phyloP scores from a whole-genome alignment of 2,888 invertebrate species.

The Cecidostiba fungosa region DNA sequence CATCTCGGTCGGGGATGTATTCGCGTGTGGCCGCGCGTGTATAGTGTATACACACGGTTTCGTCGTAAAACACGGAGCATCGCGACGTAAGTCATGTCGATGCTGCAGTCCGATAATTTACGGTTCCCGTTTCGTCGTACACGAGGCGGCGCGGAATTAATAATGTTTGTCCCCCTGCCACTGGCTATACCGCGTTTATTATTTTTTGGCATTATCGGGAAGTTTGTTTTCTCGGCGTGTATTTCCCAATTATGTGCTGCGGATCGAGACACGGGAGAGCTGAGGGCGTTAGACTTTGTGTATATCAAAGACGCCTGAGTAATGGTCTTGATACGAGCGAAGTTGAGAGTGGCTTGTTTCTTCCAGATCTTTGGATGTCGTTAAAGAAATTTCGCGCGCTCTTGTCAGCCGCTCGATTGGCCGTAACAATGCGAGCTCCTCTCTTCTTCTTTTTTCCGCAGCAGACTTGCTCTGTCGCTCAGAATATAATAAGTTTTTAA shows the following conservation, averaged over 20 bases:
- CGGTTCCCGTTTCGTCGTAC: constrained; percentile 23
- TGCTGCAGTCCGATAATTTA: constrained; percentile 53
- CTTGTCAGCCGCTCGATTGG: constrained; percentile 77
- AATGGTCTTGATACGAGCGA: constrained; percentile 51
- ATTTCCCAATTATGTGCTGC: constrained; percentile 53
- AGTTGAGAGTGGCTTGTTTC: constrained; percentile 37
- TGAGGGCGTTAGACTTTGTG: constrained; percentile 44
- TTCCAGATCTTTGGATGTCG: constrained; percentile 69
- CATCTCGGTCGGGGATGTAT: constrained; percentile 23
- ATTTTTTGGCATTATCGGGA: constrained; percentile 1
- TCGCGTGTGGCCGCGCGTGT: background rate
- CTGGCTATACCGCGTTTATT: background rate
- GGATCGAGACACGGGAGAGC: constrained; percentile 13
- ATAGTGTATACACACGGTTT: background rate
- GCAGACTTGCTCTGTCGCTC: constrained; percentile 16
- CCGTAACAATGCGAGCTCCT: constrained; percentile 73
- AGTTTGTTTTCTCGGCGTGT: constrained; percentile 8
- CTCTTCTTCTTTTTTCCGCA: constrained; percentile 6
- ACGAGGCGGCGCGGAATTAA: constrained; percentile 38
- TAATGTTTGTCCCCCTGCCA: constrained; percentile 24
- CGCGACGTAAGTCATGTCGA: constrained; percentile 36
- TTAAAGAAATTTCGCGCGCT: constrained; percentile 79
- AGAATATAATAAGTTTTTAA: constrained; percentile 24
- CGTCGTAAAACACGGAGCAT: constrained; percentile 35
- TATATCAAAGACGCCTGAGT: constrained; percentile 61